Percentiles rank a stretch among this genome's conserved stretches.
Evolutionary conservation across 2,888 invertebrate genomes (phyloP).

Genomic region (Priocnemis perturbator): DNA sequence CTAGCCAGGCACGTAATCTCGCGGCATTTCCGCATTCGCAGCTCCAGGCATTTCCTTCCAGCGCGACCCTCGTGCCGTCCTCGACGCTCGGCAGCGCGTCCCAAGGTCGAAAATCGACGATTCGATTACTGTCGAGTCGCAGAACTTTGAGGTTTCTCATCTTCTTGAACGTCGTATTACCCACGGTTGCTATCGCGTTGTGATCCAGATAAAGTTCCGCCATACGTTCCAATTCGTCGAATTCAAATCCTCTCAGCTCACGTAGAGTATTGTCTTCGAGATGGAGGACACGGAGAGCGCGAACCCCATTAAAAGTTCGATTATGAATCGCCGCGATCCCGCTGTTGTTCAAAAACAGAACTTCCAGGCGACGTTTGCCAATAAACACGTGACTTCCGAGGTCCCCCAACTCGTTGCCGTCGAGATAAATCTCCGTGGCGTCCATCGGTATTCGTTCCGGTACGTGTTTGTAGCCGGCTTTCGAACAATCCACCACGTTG

Average conservation of each 20-base stretch:
- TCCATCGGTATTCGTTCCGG: constrained; percentile 92
- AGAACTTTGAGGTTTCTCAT: constrained; percentile 84
- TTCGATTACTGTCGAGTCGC: constrained; percentile 86
- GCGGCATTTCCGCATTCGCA: constrained; percentile 86
- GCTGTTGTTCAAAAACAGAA: constrained; percentile 87
- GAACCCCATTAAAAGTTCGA: constrained; percentile 88
- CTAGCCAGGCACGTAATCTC: constrained; percentile 83
- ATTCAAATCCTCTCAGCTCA: constrained; percentile 85
- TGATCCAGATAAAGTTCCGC: constrained; percentile 86
- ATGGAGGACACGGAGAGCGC: constrained; percentile 84
- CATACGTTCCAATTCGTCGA: constrained; percentile 84
- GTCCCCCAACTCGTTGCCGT: constrained; percentile 87
- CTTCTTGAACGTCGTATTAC: constrained; percentile 86
- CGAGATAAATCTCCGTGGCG: constrained; percentile 90
- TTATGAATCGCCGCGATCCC: constrained; percentile 86
- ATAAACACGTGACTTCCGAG: constrained; percentile 91
- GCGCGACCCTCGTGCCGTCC: constrained; percentile 81
- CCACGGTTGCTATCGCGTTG: constrained; percentile 84
- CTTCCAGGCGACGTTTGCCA: constrained; percentile 88
- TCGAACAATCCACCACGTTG: constrained; percentile 90
- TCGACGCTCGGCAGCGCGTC: constrained; percentile 77
- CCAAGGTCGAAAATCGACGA: constrained; percentile 87
- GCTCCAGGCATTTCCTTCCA: constrained; percentile 89
- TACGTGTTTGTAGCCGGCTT: constrained; percentile 84
- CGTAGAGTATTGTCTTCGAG: constrained; percentile 86